Evolutionary conservation across 2,113 vertebrate genomes (phyloP).

Genomic region (Psephotus haematonotus): DNA sequence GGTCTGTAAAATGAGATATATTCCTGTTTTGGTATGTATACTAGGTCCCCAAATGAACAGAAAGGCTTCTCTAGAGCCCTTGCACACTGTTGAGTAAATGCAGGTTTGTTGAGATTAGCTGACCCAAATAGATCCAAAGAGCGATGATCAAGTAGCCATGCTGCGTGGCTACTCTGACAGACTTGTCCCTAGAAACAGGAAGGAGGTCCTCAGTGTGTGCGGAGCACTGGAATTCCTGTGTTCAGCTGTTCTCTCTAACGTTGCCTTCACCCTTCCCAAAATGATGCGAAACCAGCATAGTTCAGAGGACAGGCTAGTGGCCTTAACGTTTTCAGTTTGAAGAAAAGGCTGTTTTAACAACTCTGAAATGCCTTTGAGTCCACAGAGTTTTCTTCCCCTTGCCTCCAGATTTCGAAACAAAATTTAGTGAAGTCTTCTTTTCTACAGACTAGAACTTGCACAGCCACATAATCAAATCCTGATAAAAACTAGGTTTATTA

Average conservation of each 20-base stretch:
- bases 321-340: neutral
- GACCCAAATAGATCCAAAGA: conserved; percentile 24
- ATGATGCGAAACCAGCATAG: conserved; percentile 44
- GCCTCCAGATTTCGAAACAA: neutral
- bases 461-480: neutral
- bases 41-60: conserved; percentile 69
- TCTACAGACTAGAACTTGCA: neutral
- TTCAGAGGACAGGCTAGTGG: conserved; percentile 28
- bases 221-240: neutral
- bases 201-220: neutral
- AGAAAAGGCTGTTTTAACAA: neutral
- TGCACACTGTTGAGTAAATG: conserved; percentile 35
- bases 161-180: neutral
- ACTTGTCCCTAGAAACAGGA: neutral
- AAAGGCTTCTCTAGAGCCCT: conserved; percentile 74
- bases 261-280: conserved; percentile 53
- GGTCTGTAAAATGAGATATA: conserved; percentile 70
- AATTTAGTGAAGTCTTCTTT: neutral
- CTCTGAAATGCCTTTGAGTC: neutral
- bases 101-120: conserved; percentile 30
- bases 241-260: neutral
- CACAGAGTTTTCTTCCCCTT: neutral
- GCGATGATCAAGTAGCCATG: neutral
- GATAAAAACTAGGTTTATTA: neutral
- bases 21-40: conserved; percentile 63